A percentile compares a stretch with the other conserved stretches of the same genome.
Conservation (phyloP, 2,888 invertebrate species). For the Cepaea hortensis region DNA sequence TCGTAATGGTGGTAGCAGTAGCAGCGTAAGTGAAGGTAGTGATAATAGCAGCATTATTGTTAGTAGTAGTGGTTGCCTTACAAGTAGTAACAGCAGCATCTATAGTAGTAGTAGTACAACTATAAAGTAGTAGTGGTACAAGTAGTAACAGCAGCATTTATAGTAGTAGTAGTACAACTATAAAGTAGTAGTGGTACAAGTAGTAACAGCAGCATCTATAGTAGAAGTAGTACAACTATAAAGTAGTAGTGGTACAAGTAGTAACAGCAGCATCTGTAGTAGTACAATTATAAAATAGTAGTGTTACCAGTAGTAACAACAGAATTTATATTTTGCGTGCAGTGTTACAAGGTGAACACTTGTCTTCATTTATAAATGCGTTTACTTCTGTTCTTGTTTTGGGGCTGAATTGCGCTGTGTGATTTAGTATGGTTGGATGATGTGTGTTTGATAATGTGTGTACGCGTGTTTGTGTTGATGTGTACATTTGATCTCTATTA, state of each 20-base stretch:
- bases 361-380: no score
- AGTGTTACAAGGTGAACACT: no score
- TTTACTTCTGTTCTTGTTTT: no score
- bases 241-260: background rate
- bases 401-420: no score
- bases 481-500: no score
- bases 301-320: no score
- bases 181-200: background rate
- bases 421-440: no score
- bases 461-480: no score
- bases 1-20: background rate
- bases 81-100: background rate
- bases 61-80: background rate
- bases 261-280: background rate
- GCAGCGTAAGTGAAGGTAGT: background rate
- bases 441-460: no score
- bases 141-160: background rate
- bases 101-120: background rate
- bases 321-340: no score
- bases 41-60: background rate
- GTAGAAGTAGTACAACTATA: background rate
- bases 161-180: background rate
- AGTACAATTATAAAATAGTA: no score
- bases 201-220: background rate
- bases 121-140: background rate